Conservation (phyloP, 2,113 vertebrate species). For the Boulengeromyrus knoepffleri region DNA sequence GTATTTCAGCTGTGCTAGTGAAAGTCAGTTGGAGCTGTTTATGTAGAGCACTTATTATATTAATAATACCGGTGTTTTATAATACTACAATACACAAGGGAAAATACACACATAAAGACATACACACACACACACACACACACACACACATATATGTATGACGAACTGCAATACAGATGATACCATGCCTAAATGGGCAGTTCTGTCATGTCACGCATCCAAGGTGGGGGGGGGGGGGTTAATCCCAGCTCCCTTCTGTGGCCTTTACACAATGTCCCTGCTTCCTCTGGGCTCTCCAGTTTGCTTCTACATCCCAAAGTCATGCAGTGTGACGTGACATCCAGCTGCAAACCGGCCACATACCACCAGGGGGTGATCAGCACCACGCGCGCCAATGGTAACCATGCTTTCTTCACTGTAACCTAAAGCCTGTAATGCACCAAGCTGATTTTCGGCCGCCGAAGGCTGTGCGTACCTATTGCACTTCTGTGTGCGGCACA, state of each 20-base stretch:
- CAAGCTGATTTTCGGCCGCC: no score
- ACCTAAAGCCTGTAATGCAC: no score
- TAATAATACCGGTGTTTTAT: not conserved
- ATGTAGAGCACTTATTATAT: not conserved
- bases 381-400: not conserved
- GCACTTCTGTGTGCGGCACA: not conserved
- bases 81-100: not conserved
- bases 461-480: not conserved
- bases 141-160: not conserved
- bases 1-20: not conserved
- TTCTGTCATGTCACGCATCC: not conserved
- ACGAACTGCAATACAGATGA: not conserved
- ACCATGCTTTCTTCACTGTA: not conserved
- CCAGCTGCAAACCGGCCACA: not conserved
- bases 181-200: not conserved
- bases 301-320: not conserved
- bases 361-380: not conserved
- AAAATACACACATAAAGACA: not conserved
- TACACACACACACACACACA: no score
- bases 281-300: not conserved
- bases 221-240: not conserved
- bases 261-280: not conserved
- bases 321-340: not conserved
- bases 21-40: not conserved
- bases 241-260: not conserved